Conservation (phyloP, 2,113 vertebrate species). For the Myrmophylax atrothorax region DNA sequence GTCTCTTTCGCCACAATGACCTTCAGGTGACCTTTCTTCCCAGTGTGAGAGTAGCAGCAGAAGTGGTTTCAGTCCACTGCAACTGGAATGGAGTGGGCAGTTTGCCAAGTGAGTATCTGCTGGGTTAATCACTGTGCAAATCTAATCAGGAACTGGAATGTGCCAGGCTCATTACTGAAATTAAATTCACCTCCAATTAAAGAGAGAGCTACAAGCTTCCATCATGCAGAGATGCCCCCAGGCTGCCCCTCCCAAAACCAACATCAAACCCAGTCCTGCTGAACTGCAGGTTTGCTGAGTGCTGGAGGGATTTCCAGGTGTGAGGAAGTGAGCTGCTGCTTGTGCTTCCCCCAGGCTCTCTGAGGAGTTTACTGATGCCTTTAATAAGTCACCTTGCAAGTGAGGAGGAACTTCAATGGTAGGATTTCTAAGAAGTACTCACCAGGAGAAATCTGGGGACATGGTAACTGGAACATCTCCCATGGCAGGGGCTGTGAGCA, state of each 20-base stretch:
- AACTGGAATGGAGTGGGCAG: constrained; percentile 51
- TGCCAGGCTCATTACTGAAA: constrained; percentile 66
- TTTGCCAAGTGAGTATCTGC: constrained; percentile 55
- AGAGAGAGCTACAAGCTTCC: constrained; percentile 51
- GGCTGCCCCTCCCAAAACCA: constrained; percentile 45
- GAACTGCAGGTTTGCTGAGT: neutral
- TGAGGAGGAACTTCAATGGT: neutral
- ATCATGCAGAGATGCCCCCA: constrained; percentile 13
- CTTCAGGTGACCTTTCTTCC: constrained; percentile 35
- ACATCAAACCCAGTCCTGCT: neutral
- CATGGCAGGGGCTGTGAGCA: neutral
- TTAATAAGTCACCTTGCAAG: constrained; percentile 35
- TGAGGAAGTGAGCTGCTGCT: constrained; percentile 2
- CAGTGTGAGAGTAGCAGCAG: neutral
- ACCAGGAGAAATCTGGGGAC: neutral
- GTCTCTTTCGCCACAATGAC: neutral
- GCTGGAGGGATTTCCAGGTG: constrained; percentile 31
- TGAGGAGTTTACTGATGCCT: neutral
- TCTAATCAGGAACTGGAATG: constrained; percentile 66
- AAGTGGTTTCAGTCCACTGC: constrained; percentile 59
- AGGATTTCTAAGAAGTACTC: neutral
- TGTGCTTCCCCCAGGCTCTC: neutral
- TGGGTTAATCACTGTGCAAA: constrained; percentile 63
- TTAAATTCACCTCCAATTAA: constrained; percentile 65
- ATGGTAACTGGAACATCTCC: neutral